Base-by-base conservation (phyloP, 2,113 vertebrate species). In the human region DNA sequence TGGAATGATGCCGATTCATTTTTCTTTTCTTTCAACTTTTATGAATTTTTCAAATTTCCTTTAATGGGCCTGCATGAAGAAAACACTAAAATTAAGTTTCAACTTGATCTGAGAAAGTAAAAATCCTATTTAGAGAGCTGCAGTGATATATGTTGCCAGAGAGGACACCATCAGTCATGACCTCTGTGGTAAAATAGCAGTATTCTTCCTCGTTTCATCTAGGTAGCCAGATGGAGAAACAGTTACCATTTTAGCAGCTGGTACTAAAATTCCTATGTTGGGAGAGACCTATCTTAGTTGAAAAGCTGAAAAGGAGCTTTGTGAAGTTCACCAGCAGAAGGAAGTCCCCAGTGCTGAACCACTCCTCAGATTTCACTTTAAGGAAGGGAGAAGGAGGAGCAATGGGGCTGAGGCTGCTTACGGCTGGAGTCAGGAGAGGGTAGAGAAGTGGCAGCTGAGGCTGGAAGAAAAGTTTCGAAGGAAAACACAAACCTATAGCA, bases 11-110 rank as follows among this genome's bases (percentile, higher is more conserved):
- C 3, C 10, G 59, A 83, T 52, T 96, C 68, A 12, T 83, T 78
- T 96, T 92, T 85, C 81, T 94, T 90, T 82, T 64, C 89, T 94
- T 88, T 75, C 78, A 82, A 52, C 10, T 30, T 55, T 68, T 23
- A 87, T 52, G 70, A 57, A 30, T 57, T 87, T 91, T 73, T 64
- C 75, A 90, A 83, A 96, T 68, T 82, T 92, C 55, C 75, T 90
- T 94, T 83, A 87, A 75, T 40, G 52, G 68, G 35, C n/a, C 32
- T 76, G 3, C 43, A 55, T 23, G 12, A 45, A 94, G 45, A 87
- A 91, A 89, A 89, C 18, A 48, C n/a, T 75, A 48, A 93, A 79
- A 78, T 66, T 43, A 52, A 59, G 27, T 64, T 95, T 89, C 38
- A 43, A 87, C 23, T 89, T 68, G 72, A 75, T 68, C 73, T 90